Conservation (phyloP, 2,888 invertebrate genomes). For the Sminthurides aquaticus region DNA sequence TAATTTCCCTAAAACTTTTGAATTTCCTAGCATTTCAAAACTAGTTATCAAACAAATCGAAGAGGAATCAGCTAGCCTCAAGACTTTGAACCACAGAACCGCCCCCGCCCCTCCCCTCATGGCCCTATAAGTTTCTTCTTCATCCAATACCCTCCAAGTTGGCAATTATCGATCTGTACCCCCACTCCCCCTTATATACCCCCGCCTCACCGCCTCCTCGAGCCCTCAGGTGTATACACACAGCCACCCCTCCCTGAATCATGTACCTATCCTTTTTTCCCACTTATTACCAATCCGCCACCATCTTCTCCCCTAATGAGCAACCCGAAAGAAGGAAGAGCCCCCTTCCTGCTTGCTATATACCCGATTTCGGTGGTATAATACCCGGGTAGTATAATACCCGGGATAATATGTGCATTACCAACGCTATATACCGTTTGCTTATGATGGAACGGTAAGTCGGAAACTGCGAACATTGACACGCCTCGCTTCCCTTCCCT, state of each 20-base stretch:
- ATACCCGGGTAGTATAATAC: too few relatives aligned
- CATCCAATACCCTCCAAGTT: not conserved
- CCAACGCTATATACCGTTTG: too few relatives aligned
- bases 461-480: constrained; percentile 8
- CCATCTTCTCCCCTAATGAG: not conserved
- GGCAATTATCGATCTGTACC: not conserved
- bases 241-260: not conserved
- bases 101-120: too few relatives aligned
- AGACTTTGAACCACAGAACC: too few relatives aligned
- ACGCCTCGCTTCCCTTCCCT: constrained; percentile 11
- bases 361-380: too few relatives aligned
- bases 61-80: too few relatives aligned
- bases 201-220: not conserved
- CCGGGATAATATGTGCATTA: too few relatives aligned
- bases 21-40: not conserved
- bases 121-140: too few relatives aligned
- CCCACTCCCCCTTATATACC: too few relatives aligned
- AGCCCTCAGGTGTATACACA: not conserved
- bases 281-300: not conserved
- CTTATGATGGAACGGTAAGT: not conserved
- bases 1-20: not conserved
- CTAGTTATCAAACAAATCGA: not conserved
- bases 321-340: too few relatives aligned
- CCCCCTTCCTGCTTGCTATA: too few relatives aligned
- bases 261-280: not conserved